Evolutionary conservation across 2,113 vertebrate genomes (phyloP).

Genomic region (Microtus pennsylvanicus): DNA sequence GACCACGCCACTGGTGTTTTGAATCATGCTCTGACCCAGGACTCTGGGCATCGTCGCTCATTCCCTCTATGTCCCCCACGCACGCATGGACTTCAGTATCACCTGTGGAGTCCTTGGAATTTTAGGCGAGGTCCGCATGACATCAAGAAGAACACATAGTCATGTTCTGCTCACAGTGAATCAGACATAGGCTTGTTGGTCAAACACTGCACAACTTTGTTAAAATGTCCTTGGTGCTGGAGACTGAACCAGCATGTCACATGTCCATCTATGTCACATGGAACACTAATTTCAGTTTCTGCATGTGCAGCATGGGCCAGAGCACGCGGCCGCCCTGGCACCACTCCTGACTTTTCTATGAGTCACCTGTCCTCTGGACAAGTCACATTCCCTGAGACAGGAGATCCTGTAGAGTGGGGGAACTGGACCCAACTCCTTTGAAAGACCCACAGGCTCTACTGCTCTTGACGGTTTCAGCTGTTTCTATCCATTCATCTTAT

Average conservation of each 20-base stretch:
- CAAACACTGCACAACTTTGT: neutral
- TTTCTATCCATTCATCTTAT: neutral
- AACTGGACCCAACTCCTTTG: neutral
- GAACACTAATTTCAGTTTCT: neutral
- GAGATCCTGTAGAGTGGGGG: neutral
- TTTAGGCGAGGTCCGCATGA: neutral
- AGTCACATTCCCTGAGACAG: neutral
- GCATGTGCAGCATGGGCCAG: no score
- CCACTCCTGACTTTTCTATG: neutral
- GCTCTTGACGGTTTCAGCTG: neutral
- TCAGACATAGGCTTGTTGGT: neutral
- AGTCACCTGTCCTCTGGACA: neutral
- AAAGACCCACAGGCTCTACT: neutral
- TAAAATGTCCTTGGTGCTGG: neutral
- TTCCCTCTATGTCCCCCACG: neutral
- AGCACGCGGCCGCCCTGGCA: neutral
- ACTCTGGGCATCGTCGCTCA: neutral
- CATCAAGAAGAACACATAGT: neutral
- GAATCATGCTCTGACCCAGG: neutral
- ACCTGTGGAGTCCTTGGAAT: neutral
- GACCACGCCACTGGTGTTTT: neutral
- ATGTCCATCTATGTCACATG: neutral
- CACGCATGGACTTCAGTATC: neutral
- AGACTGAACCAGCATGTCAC: neutral
- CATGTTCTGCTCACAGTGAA: neutral